Conservation (phyloP, 2,797 vertebrate species). For the Arnoldichthys spilopterus region DNA sequence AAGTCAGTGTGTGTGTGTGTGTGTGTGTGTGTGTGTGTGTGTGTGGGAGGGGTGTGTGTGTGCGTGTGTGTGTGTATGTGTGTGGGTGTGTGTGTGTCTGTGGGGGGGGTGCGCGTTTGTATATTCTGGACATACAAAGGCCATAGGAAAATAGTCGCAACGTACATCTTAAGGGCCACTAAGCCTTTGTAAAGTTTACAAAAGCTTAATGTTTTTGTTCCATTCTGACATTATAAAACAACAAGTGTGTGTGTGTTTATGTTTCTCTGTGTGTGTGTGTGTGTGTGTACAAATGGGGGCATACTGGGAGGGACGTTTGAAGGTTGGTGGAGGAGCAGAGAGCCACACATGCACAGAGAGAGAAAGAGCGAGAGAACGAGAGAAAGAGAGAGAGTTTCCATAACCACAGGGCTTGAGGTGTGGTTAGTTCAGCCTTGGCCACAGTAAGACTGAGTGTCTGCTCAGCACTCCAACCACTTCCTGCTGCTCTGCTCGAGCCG, state of each 20-base stretch:
- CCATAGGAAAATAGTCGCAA: too few species aligned
- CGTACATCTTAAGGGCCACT: too few species aligned
- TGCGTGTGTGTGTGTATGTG: conserved; percentile 21
- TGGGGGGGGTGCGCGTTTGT: conserved; percentile 23
- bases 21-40: conserved; percentile 24
- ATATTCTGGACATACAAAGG: too few species aligned
- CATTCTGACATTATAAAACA: background rate
- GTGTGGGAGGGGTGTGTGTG: conserved; percentile 31
- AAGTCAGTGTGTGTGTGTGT: conserved; percentile 33
- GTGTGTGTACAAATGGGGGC: conserved; percentile 18
- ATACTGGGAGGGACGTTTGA: conserved; percentile 22
- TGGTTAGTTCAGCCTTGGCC: conserved; percentile 70
- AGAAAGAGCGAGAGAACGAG: conserved; percentile 28
- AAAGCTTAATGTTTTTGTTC: background rate
- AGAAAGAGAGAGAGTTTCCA: conserved; percentile 55
- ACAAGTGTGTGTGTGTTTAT: conserved; percentile 32
- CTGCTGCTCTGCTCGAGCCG: conserved; percentile 70
- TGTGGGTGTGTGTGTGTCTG: conserved; percentile 28
- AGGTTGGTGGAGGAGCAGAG: conserved; percentile 27
- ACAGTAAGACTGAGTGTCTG: conserved; percentile 74
- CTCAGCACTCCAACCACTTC: conserved; percentile 75
- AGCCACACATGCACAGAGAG: background rate
- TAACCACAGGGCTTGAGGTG: conserved; percentile 69
- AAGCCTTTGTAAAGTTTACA: too few species aligned
- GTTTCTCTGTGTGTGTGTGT: conserved; percentile 32